These are phyloP conservation scores for Ophthalmolycus amberensis DNA, from an alignment of 2,113 vertebrate genomes.

Conservation along the genomic window DNA sequence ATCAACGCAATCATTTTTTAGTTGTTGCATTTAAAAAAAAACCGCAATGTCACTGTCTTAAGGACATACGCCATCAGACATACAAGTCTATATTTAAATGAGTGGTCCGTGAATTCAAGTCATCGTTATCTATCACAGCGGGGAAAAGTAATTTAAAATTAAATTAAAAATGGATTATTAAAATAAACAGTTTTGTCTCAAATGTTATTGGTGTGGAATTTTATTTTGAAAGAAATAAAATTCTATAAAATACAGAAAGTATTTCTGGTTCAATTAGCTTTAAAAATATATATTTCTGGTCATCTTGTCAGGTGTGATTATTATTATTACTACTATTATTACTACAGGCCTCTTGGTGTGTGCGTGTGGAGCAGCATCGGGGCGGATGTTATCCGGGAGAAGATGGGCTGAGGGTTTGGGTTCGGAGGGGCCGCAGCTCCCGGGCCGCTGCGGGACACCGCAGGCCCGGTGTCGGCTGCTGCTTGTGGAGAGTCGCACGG, in stretches of 20 bases:
- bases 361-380: background rate
- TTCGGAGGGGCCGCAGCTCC: slow-evolving; percentile 21
- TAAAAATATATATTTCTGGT: too few relatives aligned
- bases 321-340: background rate
- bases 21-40: background rate
- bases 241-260: background rate
- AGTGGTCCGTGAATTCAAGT: background rate
- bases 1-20: background rate
- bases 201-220: background rate
- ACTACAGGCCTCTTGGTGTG: background rate
- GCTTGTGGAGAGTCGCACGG: slow-evolving; percentile 15
- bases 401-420: slow-evolving; percentile 25
- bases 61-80: background rate
- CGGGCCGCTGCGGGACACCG: slow-evolving; percentile 59
- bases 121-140: background rate
- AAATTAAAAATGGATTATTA: background rate
- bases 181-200: background rate
- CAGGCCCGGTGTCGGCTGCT: slow-evolving; percentile 37
- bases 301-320: background rate
- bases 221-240: background rate
- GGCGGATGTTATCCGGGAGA: background rate
- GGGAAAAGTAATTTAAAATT: background rate
- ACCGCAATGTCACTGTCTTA: too few relatives aligned
- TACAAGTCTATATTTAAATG: background rate
- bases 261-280: background rate